A percentile compares a stretch with the other conserved stretches of the same genome.
These are phyloP conservation scores for Anthrax anthrax DNA, from an alignment of 2,888 invertebrate species.

Conservation along the genomic window DNA sequence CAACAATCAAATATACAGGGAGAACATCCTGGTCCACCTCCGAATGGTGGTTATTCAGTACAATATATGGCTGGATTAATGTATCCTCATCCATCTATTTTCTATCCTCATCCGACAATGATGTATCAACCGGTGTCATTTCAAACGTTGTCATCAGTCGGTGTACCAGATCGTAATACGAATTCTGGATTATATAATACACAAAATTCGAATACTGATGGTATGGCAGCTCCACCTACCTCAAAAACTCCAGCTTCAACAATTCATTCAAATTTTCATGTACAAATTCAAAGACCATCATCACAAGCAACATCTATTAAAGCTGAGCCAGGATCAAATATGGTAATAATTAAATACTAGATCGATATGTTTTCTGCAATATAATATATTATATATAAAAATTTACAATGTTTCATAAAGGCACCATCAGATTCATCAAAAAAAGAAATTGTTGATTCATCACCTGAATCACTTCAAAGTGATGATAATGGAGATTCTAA, in stretches of 20 bases:
- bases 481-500: conserved; percentile 11
- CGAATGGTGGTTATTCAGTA: conserved; percentile 34
- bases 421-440: conserved; percentile 44
- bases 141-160: conserved; percentile 21
- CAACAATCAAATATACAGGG: conserved; percentile 20
- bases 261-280: not conserved
- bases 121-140: conserved; percentile 45
- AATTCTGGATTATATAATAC: not conserved
- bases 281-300: conserved; percentile 16
- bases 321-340: conserved; percentile 29
- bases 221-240: conserved; percentile 1
- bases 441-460: conserved; percentile 37
- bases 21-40: conserved; percentile 20
- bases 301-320: conserved; percentile 29
- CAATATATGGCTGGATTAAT: conserved; percentile 48
- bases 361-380: conserved; percentile 2
- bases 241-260: conserved; percentile 1
- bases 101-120: conserved; percentile 42
- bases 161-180: not conserved
- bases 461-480: conserved; percentile 25
- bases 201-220: not conserved
- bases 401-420: conserved; percentile 22
- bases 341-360: conserved; percentile 13
- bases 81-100: conserved; percentile 42
- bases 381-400: conserved; percentile 3